Percentiles rank a stretch among this genome's conserved stretches.
phyloP scores from a whole-genome alignment of 2,888 invertebrate genomes.

The Caenorhabditis sinica region DNA sequence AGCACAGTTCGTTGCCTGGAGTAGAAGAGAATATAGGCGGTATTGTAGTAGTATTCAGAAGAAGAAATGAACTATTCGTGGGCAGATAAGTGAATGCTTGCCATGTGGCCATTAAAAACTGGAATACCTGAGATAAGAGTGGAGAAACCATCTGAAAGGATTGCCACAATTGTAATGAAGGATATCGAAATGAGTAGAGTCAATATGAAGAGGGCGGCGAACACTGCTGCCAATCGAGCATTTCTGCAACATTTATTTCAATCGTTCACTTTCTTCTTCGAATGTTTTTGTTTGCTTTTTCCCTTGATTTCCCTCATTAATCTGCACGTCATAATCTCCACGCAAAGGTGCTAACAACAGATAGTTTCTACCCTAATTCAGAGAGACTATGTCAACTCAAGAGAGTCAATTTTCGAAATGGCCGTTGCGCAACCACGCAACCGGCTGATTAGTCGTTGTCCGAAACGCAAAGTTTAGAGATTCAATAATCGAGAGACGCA shows the following conservation, averaged over 20 bases:
- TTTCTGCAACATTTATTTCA: conserved; percentile 58
- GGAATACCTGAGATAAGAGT: conserved; percentile 66
- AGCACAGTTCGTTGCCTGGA: conserved; percentile 42
- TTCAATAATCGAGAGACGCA: conserved; percentile 23
- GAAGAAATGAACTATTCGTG: conserved; percentile 1
- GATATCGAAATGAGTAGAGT: conserved; percentile 73
- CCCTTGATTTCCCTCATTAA: background rate
- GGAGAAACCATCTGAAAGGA: conserved; percentile 77
- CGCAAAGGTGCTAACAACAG: conserved; percentile 28
- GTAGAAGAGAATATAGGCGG: conserved; percentile 18
- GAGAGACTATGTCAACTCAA: conserved; percentile 10
- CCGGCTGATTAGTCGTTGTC: conserved; percentile 24
- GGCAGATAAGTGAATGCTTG: conserved; percentile 45
- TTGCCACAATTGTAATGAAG: conserved; percentile 73
- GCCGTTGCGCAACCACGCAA: conserved; percentile 20
- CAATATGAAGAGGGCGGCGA: conserved; percentile 75
- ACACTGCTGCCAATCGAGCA: conserved; percentile 74
- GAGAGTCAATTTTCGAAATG: conserved; percentile 13
- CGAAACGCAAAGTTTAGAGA: conserved; percentile 32
- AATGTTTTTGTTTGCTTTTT: conserved; percentile 28
- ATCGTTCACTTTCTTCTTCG: conserved; percentile 3
- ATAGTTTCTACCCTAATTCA: background rate
- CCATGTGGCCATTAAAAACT: conserved; percentile 48
- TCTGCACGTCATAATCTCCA: conserved; percentile 22
- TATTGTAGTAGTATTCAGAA: conserved; percentile 1